A percentile compares a stretch with the other conserved stretches of the same genome.
phyloP scores from a whole-genome alignment of 2,888 invertebrate species.

The Pemphredon lugubris region DNA sequence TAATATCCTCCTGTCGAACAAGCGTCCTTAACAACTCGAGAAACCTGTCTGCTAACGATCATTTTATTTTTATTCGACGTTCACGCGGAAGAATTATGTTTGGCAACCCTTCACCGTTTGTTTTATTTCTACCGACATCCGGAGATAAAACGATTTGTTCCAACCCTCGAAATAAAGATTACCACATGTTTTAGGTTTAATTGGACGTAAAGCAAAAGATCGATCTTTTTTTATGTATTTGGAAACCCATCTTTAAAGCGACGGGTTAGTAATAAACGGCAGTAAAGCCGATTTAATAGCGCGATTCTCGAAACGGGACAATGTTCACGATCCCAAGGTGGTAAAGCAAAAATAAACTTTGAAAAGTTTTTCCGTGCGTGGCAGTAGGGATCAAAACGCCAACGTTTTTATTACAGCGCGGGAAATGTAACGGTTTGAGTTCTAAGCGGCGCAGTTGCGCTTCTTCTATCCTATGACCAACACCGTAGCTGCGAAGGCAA shows the following conservation, averaged over 20 bases:
- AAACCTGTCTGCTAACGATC: not conserved
- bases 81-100: too few relatives aligned
- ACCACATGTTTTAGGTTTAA: not conserved
- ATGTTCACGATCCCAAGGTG: slow-evolving; percentile 6
- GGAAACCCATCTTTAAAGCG: slow-evolving; percentile 8
- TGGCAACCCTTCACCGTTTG: too few relatives aligned
- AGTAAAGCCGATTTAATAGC: slow-evolving; percentile 19
- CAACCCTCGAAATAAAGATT: too few relatives aligned
- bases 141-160: too few relatives aligned
- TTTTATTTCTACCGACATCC: too few relatives aligned
- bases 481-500: too few relatives aligned
- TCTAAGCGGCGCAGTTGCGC: too few relatives aligned
- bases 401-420: too few relatives aligned
- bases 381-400: not conserved
- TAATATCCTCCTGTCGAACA: not conserved
- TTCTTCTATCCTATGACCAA: too few relatives aligned
- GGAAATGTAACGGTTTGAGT: too few relatives aligned
- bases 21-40: not conserved
- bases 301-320: slow-evolving; percentile 2
- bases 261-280: slow-evolving; percentile 7
- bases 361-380: not conserved
- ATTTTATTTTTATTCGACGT: too few relatives aligned
- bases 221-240: slow-evolving; percentile 15
- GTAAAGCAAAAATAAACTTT: slow-evolving; percentile 27
- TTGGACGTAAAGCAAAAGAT: not conserved